Evolutionary conservation across 37 sponge, comb jelly and placozoan genomes (phyloP).

Genomic region (Cliona cf. orientalis): DNA sequence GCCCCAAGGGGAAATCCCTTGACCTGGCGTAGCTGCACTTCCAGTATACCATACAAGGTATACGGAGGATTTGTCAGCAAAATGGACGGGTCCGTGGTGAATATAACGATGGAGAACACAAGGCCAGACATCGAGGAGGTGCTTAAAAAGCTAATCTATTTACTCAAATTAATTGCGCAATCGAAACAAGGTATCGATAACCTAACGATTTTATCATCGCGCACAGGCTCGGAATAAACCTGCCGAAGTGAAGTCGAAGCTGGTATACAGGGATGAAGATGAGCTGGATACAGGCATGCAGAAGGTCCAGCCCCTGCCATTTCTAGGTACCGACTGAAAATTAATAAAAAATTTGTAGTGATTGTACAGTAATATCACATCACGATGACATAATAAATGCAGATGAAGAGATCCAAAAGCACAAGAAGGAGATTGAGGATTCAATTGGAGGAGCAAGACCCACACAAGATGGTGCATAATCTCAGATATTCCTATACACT

Average conservation of each 20-base stretch:
- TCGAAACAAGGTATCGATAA: too few relatives aligned
- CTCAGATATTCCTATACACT: too few relatives aligned
- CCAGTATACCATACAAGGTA: too few relatives aligned
- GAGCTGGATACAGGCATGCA: slow-evolving; percentile 39
- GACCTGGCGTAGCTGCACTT: too few relatives aligned
- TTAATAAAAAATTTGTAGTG: not conserved
- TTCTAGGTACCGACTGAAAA: slow-evolving; percentile 26
- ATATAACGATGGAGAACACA: not conserved
- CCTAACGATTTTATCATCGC: too few relatives aligned
- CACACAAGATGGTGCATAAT: slow-evolving; percentile 12
- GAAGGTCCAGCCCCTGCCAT: slow-evolving; percentile 47
- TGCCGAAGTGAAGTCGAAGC: slow-evolving; percentile 14
- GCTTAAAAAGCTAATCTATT: not conserved
- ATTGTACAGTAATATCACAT: not conserved
- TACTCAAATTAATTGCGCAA: too few relatives aligned
- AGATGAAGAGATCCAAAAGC: slow-evolving; percentile 37
- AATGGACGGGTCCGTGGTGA: not conserved
- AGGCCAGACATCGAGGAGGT: slow-evolving; percentile 19
- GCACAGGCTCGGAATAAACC: slow-evolving; percentile 11
- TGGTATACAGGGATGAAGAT: slow-evolving; percentile 40
- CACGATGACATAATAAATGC: not conserved
- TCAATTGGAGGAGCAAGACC: slow-evolving; percentile 9
- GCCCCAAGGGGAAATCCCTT: too few relatives aligned
- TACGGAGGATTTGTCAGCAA: too few relatives aligned
- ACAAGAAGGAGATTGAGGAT: slow-evolving; percentile 12